Percentiles rank a stretch among this genome's conserved stretches.
Evolutionary conservation across 1,140 invertebrate genomes (phyloP).

Genomic region (Aplysia californica): DNA sequence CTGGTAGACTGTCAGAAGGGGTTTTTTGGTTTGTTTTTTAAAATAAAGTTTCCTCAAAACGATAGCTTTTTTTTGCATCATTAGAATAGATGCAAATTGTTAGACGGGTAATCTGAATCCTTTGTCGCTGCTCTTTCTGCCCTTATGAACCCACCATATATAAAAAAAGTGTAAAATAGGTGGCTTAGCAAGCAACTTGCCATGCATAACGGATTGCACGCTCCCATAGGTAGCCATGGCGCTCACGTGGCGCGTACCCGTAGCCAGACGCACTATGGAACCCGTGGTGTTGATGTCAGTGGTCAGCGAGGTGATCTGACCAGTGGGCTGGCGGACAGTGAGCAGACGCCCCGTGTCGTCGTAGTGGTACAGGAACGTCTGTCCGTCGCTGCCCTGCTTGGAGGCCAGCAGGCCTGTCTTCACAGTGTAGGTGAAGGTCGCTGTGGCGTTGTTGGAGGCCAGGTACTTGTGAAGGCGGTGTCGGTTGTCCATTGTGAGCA

Average conservation of each 20-base stretch:
- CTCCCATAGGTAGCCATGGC: slow-evolving; percentile 67
- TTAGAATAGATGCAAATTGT: no score
- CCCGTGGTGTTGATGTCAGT: slow-evolving; percentile 65
- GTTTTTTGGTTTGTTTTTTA: no score
- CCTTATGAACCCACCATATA: no score
- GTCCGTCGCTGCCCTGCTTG: slow-evolving; percentile 78
- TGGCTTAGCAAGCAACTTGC: slow-evolving; percentile 58
- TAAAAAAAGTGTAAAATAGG: slow-evolving; percentile 27
- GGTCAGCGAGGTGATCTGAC: slow-evolving; percentile 83
- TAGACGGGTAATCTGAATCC: no score
- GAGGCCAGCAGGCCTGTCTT: slow-evolving; percentile 83
- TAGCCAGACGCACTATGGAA: slow-evolving; percentile 63
- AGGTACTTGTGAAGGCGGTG: slow-evolving; percentile 88
- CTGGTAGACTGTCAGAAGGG: no score
- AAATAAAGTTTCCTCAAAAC: no score
- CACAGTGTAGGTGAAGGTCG: slow-evolving; percentile 93
- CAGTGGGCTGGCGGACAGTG: slow-evolving; percentile 87
- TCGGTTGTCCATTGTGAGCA: slow-evolving; percentile 84
- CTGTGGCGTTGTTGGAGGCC: slow-evolving; percentile 91
- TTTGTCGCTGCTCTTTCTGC: no score
- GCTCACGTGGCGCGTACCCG: slow-evolving; percentile 60
- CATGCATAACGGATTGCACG: slow-evolving; percentile 66
- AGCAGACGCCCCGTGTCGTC: slow-evolving; percentile 86
- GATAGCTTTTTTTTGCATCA: no score
- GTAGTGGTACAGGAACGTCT: slow-evolving; percentile 90